These are phyloP conservation scores for Apeltes quadracus DNA, from an alignment of 2,113 vertebrate species.

Conservation along the genomic window DNA sequence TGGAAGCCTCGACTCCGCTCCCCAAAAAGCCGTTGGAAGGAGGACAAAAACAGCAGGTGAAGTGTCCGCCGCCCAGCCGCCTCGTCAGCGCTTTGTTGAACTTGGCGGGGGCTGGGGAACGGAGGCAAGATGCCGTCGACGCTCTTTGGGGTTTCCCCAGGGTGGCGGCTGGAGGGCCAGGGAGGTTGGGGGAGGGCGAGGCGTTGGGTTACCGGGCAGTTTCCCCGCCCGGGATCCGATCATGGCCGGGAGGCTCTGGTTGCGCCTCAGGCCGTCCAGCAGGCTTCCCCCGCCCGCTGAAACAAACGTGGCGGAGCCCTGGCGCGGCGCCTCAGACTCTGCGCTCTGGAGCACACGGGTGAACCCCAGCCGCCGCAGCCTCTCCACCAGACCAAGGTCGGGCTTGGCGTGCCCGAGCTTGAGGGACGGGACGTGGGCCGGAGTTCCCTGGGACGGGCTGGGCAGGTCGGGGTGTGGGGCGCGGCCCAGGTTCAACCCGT, in stretches of 20 bases:
- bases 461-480: conserved; percentile 73
- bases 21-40: conserved; percentile 31
- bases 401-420: conserved; percentile 33
- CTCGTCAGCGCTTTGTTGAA: conserved; percentile 57
- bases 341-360: conserved; percentile 81
- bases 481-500: conserved; percentile 85
- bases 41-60: conserved; percentile 1
- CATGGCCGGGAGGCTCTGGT: conserved; percentile 93
- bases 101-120: conserved; percentile 48
- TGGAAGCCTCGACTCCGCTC: conserved; percentile 3
- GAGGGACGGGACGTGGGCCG: conserved; percentile 2
- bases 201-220: conserved; percentile 62
- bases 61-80: not conserved
- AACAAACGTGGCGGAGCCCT: conserved; percentile 85
- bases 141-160: conserved; percentile 82
- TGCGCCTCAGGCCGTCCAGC: conserved; percentile 89
- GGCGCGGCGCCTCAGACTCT: conserved; percentile 62
- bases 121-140: conserved; percentile 53
- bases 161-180: conserved; percentile 71
- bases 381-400: conserved; percentile 84
- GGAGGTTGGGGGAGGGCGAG: conserved; percentile 73
- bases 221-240: conserved; percentile 81
- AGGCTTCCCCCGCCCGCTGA: conserved; percentile 85
- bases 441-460: conserved; percentile 60
- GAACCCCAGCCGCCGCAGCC: conserved; percentile 90